Base-by-base conservation (phyloP, 2,888 invertebrate species). In the Diogma glabrata region DNA sequence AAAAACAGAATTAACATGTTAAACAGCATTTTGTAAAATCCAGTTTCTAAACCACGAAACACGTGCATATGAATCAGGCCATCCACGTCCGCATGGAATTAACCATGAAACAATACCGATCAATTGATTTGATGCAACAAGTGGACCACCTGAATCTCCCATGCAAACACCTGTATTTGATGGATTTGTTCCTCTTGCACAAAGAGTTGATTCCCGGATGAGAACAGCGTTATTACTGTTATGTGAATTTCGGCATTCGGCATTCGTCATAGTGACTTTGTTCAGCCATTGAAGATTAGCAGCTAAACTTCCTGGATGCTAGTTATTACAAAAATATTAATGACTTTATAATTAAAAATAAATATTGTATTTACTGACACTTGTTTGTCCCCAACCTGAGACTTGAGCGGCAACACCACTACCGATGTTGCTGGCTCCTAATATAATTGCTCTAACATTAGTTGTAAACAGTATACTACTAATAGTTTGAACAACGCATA, bases 21-120 rank as follows among this genome's bases (percentile, higher is more conserved):
- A n/a, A n/a, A n/a, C n/a, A n/a, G n/a, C n/a, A n/a, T n/a, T n/a
- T n/a, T n/a, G n/a, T n/a, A 22, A 12, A 7, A 43, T 43, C 43
- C 43, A 43, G 4, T 3, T 20, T 43, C 43, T 20, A n/a, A 20
- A 7, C 23, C 22, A 43, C 3, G 67, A 65, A 12, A 67, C 61
- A 51, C 64, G 66, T 1, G 69, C 64, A 50, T 67, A 67, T 63
- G 67, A 65, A 30, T 68, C 67, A 0, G 67, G 67, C 14, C 61
- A 63, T 9, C 66, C 67, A 4, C 62, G 64, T 3, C 66, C 67
- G 26, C 67, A 67, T 4, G 69, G 67, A 45, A 66, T 67, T 20
- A 69, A 69, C 69, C 69, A 67, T 3, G 69, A 68, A 0, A 68
- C 69, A 8, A 67, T 60, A 12, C 67, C 69, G 23, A 66, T 64